Percentiles rank a stretch among this genome's conserved stretches.
Conservation (phyloP, 2,797 vertebrate genomes). For the Coracias cyanogaster region DNA sequence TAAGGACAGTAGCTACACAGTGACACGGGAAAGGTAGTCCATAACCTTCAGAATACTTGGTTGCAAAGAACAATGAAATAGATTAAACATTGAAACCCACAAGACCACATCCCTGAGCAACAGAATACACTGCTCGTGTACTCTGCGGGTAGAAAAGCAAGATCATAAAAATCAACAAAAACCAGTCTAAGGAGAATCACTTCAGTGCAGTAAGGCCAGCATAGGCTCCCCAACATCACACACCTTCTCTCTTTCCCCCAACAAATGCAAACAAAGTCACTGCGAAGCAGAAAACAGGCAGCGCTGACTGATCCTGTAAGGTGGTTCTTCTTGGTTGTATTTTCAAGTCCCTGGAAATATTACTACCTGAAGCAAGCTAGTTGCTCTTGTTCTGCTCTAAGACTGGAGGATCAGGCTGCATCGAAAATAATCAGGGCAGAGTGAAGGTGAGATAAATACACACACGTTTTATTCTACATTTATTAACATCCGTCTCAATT, state of each 20-base stretch:
- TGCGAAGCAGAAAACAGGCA: not conserved
- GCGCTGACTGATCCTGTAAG: not conserved
- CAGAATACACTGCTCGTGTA: not conserved
- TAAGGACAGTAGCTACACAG: not conserved
- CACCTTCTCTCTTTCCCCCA: not conserved
- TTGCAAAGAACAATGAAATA: not conserved
- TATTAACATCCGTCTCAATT: not conserved
- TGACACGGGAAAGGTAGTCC: not conserved
- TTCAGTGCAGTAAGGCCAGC: not conserved
- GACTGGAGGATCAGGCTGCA: not conserved
- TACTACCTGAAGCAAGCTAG: not conserved
- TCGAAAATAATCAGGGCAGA: not conserved
- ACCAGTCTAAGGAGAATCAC: not conserved
- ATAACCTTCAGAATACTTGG: not conserved
- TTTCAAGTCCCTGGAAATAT: not conserved
- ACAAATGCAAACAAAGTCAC: not conserved
- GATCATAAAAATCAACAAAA: not conserved
- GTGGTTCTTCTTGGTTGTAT: not conserved
- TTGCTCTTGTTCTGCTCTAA: not conserved
- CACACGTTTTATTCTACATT: constrained; percentile 6
- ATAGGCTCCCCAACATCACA: accelerated
- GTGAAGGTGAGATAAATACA: not conserved
- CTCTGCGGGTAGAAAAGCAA: not conserved
- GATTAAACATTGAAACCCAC: not conserved
- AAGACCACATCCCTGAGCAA: not conserved